Percentiles rank a stretch among this genome's conserved stretches.
Evolutionary conservation across 2,113 vertebrate genomes (phyloP).

Genomic region (Neodontobutis hainanensis): DNA sequence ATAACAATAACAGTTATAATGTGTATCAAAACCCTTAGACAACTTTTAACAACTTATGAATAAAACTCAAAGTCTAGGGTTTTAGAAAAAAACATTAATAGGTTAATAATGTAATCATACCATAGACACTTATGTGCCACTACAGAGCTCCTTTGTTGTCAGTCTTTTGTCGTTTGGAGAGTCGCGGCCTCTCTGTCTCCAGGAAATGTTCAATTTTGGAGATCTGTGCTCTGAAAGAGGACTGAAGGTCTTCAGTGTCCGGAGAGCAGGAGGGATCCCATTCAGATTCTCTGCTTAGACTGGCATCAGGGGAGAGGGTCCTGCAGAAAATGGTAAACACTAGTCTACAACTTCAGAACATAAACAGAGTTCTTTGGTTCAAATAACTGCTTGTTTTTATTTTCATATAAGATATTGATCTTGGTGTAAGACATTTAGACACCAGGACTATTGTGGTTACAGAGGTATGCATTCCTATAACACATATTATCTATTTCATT

Average conservation of each 20-base stretch:
- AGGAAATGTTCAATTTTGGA: conserved; percentile 73
- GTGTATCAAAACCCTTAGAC: neutral
- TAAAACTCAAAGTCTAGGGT: neutral
- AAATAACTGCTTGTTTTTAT: too few relatives aligned
- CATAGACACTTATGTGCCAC: neutral
- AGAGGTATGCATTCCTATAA: too few relatives aligned
- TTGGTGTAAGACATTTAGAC: too few relatives aligned
- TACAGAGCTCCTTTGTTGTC: conserved; percentile 16
- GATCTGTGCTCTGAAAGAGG: conserved; percentile 70
- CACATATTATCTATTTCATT: too few relatives aligned
- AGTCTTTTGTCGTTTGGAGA: conserved; percentile 61
- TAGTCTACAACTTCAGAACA: neutral
- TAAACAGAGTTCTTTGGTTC: too few relatives aligned
- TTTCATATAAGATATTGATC: too few relatives aligned
- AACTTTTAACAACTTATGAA: neutral
- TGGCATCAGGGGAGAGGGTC: conserved; percentile 8
- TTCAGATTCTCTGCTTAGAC: conserved; percentile 6
- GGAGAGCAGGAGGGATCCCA: conserved; percentile 36
- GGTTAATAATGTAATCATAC: neutral
- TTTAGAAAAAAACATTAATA: neutral
- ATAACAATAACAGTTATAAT: neutral
- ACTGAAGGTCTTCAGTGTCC: conserved; percentile 56
- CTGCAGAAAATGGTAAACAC: conserved; percentile 20
- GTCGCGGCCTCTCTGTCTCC: conserved; percentile 46
- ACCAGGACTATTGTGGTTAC: too few relatives aligned